Conservation (phyloP, 2,113 vertebrate genomes). For the Cryptomyrus ogoouensis region DNA sequence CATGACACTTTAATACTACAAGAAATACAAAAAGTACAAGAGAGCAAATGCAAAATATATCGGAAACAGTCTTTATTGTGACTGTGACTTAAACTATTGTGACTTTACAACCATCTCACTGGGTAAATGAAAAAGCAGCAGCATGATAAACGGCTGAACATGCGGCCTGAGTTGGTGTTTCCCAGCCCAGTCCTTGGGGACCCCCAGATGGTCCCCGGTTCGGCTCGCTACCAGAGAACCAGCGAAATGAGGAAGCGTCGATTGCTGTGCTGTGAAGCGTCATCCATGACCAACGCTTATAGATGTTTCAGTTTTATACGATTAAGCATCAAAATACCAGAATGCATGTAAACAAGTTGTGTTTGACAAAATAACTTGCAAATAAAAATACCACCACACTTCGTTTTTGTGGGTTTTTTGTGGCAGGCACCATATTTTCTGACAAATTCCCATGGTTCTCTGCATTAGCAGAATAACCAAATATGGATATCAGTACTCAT, state of each 20-base stretch:
- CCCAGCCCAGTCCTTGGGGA: neutral
- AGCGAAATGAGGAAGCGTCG: neutral
- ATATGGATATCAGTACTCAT: neutral
- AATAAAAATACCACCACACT: neutral
- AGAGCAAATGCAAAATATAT: neutral
- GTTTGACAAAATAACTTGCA: neutral
- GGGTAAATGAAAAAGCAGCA: neutral
- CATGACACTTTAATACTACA: neutral
- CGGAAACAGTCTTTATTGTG: neutral
- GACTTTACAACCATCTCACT: neutral
- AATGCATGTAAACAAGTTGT: neutral
- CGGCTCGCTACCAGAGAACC: neutral
- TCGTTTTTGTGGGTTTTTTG: neutral
- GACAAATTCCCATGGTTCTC: neutral
- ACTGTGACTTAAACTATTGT: neutral
- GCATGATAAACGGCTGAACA: neutral
- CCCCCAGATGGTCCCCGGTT: neutral
- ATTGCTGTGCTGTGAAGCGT: neutral
- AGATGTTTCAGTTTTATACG: neutral
- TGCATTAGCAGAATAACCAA: neutral
- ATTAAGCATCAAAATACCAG: neutral
- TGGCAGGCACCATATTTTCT: neutral
- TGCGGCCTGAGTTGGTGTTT: neutral
- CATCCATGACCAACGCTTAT: neutral
- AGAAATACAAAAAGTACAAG: neutral